Evolutionary conservation across 2,888 invertebrate species (phyloP), one percentile per base, ranked within the genome.

Genomic region (Troides helena): DNA sequence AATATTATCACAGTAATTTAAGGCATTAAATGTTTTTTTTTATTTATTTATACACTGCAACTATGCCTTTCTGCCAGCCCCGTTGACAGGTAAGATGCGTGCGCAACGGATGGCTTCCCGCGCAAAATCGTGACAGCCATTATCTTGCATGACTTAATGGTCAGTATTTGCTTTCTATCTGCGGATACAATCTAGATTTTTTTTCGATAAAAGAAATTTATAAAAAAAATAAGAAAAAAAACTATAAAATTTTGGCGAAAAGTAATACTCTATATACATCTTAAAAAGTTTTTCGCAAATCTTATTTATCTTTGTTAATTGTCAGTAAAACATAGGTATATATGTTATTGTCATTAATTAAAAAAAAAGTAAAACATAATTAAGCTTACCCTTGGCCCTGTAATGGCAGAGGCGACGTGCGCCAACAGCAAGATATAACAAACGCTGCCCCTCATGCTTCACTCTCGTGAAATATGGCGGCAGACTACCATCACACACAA

Each of bases 401-500:
- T 92, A 73, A 92, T 92, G 85, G 92, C 92, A 84, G 86, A 85
- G 81, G 87, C 92, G 73, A 85, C 85, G 76, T 90, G 91, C 90
- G 88, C 91, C 91, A 92, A 84, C 78, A 92, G 79, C 81, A 92
- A 79, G 76, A 90, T 81, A 80, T 81, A 81, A 81, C 83, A 88
- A 82, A 89, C 81, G 82, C 82, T 83, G 79, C 86, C 86, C 86
- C 87, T 92, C 91, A 92, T 92, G 84, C 85, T 91, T 85, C 86
- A 85, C 88, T 87, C 88, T 87, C 84, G 84, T 81, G 80, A 79
- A 77, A 73, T 81, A 88, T 87, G 88, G 88, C 80, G 83, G 87
- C 90, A 82, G 88, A 90, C 87, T 89, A 89, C 79, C 90, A 92
- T 92, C 88, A 90, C 90, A 90, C 88, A 87, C 85, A 77, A 72